Evolutionary conservation across 2,888 invertebrate species (phyloP), one percentile per base, ranked within the genome.

Genomic region (Drosophila demipolita): DNA sequence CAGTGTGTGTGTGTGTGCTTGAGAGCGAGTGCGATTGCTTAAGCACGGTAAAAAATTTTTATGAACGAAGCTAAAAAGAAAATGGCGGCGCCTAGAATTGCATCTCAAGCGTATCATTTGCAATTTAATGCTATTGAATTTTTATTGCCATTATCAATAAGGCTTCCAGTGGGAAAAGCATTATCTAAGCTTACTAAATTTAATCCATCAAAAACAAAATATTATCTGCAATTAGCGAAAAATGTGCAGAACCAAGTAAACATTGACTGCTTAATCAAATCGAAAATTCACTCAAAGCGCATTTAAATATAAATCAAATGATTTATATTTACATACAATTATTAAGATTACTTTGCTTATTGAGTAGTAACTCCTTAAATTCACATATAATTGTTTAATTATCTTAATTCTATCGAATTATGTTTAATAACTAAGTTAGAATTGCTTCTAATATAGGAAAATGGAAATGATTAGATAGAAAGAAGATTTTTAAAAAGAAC

Each of bases 11-110:
- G 62, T 63, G 54, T 52, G 53, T 57, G 32, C 32, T 75, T 60
- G 76, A 60, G 70, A 59, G 75, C 65, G 53, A 58, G 42, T 60
- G 23, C 52, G 63, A 69, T 29, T 66, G 61, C 67, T 66, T 75
- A 66, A 73, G 90, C 90, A 87, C 86, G 77, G 90, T 72, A 86
- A 87, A 80, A 87, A 87, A 87, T 87, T 88, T 73, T 68, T 79
- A 89, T 89, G 69, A 78, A 79, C 81, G 74, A 72, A 81, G 52
- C 60, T 53, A 73, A 70, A 83, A 80, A 87, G 88, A 83, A 83
- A 85, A 85, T 85, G 84, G 84, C 84, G 89, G 85, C 71, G 55
- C 53, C 61, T 23, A 20, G 29, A 54, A 68, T 36, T 73, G 74
- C 82, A 71, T 38, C 65, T 60, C 36, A 57, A 67, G 73, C 69